phyloP scores from a whole-genome alignment of 2,888 invertebrate species.

The Tetragonisca angustula region DNA sequence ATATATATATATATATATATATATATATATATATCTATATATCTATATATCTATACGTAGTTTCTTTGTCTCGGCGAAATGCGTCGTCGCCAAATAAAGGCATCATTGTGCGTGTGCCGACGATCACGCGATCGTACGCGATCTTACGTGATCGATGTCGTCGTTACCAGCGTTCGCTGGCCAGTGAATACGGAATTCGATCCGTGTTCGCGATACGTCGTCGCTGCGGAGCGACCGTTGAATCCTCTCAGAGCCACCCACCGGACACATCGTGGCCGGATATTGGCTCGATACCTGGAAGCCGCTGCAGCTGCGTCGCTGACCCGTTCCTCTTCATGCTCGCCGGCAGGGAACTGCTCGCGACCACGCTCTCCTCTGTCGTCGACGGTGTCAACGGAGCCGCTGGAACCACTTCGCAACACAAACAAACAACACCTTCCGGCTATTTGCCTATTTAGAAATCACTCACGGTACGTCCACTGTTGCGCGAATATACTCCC shows the following conservation, averaged over 20 bases:
- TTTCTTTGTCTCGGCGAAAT: conserved; percentile 50
- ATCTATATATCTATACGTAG: conserved; percentile 29
- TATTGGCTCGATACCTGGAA: conserved; percentile 90
- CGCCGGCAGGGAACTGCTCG: conserved; percentile 73
- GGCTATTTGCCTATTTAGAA: not conserved
- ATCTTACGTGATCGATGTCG: conserved; percentile 25
- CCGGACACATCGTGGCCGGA: conserved; percentile 90
- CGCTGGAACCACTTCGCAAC: conserved; percentile 67
- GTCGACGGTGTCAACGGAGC: conserved; percentile 86
- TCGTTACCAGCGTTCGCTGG: conserved; percentile 49
- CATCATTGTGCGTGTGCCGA: conserved; percentile 79
- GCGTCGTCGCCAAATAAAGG: conserved; percentile 74
- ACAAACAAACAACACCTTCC: conserved; percentile 14
- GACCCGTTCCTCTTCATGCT: conserved; percentile 85
- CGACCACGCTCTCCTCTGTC: conserved; percentile 85
- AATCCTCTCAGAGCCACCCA: conserved; percentile 87
- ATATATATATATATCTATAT: conserved; percentile 10
- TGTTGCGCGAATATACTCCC: not conserved
- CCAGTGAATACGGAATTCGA: not conserved
- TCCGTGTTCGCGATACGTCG: conserved; percentile 23
- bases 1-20: conserved; percentile 17
- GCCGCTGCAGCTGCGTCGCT: conserved; percentile 87
- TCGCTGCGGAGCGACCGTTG: conserved; percentile 22
- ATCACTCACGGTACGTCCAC: not conserved
- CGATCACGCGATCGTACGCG: conserved; percentile 54